These are phyloP conservation scores for Leptura quadrifasciata DNA, from an alignment of 2,888 invertebrate species.

Conservation along the genomic window DNA sequence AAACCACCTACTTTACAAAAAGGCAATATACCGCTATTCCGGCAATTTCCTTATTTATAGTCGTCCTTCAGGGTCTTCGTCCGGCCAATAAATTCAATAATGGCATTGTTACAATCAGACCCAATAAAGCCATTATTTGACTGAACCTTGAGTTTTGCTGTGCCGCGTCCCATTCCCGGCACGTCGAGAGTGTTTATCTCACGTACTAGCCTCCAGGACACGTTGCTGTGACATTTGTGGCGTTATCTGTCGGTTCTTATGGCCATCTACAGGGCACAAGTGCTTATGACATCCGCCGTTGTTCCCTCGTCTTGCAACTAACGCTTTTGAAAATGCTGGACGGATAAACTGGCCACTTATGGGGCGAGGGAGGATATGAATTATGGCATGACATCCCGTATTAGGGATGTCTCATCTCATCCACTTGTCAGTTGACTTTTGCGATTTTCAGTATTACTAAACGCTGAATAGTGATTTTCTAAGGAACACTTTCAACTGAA, in stretches of 20 bases:
- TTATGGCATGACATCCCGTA: conserved; percentile 29
- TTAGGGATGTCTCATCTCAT: conserved; percentile 34
- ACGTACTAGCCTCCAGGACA: conserved; percentile 29
- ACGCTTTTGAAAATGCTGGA: conserved; percentile 9
- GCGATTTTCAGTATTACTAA: conserved; percentile 29
- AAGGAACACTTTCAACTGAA: conserved; percentile 9
- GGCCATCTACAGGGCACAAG: conserved; percentile 21
- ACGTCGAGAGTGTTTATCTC: conserved; percentile 45
- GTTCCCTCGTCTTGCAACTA: conserved; percentile 7
- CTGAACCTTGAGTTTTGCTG: neutral
- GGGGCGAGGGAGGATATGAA: conserved; percentile 29
- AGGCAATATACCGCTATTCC: conserved; percentile 12
- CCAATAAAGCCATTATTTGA: conserved; percentile 40
- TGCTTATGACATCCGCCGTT: conserved; percentile 35
- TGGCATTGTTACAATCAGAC: conserved; percentile 39
- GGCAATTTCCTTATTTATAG: conserved; percentile 39
- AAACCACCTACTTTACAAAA: conserved; percentile 3
- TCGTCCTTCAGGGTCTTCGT: conserved; percentile 22
- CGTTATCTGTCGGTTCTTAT: conserved; percentile 35
- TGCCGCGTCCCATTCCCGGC: conserved; percentile 23
- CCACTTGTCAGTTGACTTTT: conserved; percentile 38
- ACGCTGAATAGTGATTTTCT: conserved; percentile 24
- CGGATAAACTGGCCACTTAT: conserved; percentile 28
- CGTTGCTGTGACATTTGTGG: conserved; percentile 35
- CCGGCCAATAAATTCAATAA: conserved; percentile 43